These are phyloP conservation scores for Heliconius himera DNA, from an alignment of 1,140 invertebrate species.

Conservation along the genomic window DNA sequence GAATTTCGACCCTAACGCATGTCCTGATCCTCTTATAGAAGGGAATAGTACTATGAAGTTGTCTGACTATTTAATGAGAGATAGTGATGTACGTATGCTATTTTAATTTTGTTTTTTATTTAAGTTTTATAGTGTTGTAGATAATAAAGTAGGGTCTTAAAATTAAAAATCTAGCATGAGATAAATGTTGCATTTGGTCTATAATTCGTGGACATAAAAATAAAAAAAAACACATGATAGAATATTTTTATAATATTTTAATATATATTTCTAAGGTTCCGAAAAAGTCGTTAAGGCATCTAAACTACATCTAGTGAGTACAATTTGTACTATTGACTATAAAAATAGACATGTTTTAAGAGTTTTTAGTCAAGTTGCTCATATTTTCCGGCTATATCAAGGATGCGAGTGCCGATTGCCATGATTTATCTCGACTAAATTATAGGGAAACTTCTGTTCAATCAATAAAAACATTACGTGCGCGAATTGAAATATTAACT, in stretches of 20 bases:
- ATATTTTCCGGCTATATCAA: background rate
- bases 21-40: constrained; percentile 49
- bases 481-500: background rate
- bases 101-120: background rate
- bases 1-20: constrained; percentile 62
- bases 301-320: too few relatives aligned
- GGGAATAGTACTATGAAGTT: constrained; percentile 45
- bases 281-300: too few relatives aligned
- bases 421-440: background rate
- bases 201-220: too few relatives aligned
- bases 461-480: background rate
- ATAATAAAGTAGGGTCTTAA: background rate
- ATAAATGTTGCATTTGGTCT: too few relatives aligned
- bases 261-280: too few relatives aligned
- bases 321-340: background rate
- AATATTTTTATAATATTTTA: too few relatives aligned
- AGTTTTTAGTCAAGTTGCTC: background rate
- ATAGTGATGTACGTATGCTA: constrained; percentile 45
- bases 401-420: background rate
- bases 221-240: too few relatives aligned
- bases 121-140: background rate
- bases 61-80: constrained; percentile 35
- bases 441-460: background rate
- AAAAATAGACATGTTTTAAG: background rate
- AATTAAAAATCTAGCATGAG: too few relatives aligned